Percentiles rank a stretch among this genome's conserved stretches.
These are phyloP conservation scores for Varroa destructor DNA, from an alignment of 1,140 invertebrate genomes.

Conservation along the genomic window DNA sequence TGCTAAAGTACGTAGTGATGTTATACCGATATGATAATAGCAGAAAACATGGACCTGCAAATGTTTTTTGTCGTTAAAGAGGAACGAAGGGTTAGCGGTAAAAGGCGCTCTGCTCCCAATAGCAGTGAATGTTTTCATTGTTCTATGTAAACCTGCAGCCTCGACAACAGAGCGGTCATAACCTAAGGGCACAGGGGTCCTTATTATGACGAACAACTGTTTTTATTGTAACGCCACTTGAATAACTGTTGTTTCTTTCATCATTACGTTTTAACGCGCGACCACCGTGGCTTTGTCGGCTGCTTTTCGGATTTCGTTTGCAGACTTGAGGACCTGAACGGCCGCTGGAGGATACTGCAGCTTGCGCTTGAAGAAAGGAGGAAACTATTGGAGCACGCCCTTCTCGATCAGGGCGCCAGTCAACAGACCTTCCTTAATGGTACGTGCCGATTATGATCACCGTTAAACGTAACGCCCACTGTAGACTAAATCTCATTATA, in stretches of 20 bases:
- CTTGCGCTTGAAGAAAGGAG: constrained; percentile 59
- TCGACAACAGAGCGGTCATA: too few relatives aligned
- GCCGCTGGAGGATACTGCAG: constrained; percentile 62
- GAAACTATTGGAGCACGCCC: constrained; percentile 49
- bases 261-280: not conserved
- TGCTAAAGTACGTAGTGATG: too few relatives aligned
- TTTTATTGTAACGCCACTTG: not conserved
- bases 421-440: constrained; percentile 44
- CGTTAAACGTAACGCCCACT: not conserved
- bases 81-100: too few relatives aligned
- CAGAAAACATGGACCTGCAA: too few relatives aligned
- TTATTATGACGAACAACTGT: too few relatives aligned
- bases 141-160: too few relatives aligned
- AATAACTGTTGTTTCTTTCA: not conserved
- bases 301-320: not conserved
- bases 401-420: constrained; percentile 42
- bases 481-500: not conserved
- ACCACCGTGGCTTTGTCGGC: constrained; percentile 32
- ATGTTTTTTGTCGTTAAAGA: too few relatives aligned
- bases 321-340: constrained; percentile 66
- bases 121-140: too few relatives aligned
- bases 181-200: too few relatives aligned
- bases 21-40: too few relatives aligned
- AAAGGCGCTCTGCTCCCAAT: too few relatives aligned
- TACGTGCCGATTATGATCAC: constrained; percentile 33